Evolutionary conservation across 2,888 invertebrate species (phyloP).

Genomic region (Meganola albula): DNA sequence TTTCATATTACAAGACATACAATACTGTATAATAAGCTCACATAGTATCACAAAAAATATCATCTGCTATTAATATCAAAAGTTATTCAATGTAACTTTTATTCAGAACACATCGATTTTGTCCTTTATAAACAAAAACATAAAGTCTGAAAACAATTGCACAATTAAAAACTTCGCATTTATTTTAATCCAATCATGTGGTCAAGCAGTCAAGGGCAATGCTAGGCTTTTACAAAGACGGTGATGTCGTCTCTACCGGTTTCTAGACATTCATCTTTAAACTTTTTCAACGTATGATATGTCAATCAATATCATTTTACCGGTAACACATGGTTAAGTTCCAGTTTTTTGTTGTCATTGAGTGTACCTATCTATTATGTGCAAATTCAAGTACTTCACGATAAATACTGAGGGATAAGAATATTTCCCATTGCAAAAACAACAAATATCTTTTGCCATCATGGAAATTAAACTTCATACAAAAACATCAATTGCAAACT

Average conservation of each 20-base stretch:
- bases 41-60: conserved; percentile 5
- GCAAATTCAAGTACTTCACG: no score
- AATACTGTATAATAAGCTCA: neutral
- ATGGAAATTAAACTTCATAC: no score
- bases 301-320: conserved; percentile 32
- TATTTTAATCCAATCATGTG: conserved; percentile 29
- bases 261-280: conserved; percentile 27
- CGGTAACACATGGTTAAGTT: conserved; percentile 19
- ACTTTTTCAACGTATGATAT: conserved; percentile 29
- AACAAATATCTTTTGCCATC: no score
- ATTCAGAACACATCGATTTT: conserved; percentile 11
- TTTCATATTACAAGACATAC: neutral
- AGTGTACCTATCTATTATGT: no score
- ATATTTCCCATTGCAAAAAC: no score
- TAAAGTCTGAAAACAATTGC: conserved; percentile 26
- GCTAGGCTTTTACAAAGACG: conserved; percentile 15
- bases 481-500: no score
- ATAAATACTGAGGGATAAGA: no score
- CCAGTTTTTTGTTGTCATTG: conserved; percentile 18
- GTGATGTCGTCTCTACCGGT: conserved; percentile 22
- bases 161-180: conserved; percentile 27
- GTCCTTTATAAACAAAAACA: conserved; percentile 18
- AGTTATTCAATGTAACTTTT: conserved; percentile 19
- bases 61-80: conserved; percentile 14
- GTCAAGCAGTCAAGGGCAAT: conserved; percentile 19